Evolutionary conservation across 2,113 vertebrate species (phyloP).

Genomic region (Ia io): DNA sequence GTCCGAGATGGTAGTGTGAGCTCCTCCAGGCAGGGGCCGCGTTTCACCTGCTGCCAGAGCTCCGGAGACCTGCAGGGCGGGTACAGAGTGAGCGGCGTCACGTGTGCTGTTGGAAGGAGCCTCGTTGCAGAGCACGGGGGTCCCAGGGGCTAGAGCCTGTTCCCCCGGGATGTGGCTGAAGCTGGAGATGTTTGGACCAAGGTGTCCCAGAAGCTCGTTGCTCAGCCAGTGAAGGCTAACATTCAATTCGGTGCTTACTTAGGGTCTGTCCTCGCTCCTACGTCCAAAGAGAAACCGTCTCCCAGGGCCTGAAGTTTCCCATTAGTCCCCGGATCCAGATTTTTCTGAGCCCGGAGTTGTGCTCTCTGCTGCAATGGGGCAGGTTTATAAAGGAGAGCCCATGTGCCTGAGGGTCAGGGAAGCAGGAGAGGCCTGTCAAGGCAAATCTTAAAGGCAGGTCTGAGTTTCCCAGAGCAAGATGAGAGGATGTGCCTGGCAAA

Average conservation of each 20-base stretch:
- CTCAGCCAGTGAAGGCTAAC: background rate
- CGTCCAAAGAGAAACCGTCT: background rate
- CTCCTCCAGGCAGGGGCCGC: background rate
- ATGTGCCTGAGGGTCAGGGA: background rate
- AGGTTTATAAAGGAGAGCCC: background rate
- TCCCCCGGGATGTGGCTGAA: background rate
- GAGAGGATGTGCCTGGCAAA: background rate
- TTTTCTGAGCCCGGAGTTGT: background rate
- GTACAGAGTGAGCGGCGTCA: background rate
- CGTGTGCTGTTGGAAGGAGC: background rate
- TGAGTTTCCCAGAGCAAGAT: background rate
- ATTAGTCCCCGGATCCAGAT: background rate
- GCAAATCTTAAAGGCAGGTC: background rate
- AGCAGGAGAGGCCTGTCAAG: background rate
- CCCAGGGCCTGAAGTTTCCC: background rate
- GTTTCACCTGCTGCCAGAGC: background rate
- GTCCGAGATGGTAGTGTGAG: background rate
- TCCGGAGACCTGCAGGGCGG: background rate
- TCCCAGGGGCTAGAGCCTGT: background rate
- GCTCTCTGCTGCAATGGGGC: background rate
- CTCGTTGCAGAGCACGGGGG: background rate
- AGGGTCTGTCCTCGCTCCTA: background rate
- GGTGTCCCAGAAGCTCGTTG: background rate
- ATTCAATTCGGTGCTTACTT: background rate
- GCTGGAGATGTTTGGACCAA: background rate